phyloP scores from a whole-genome alignment of 2,113 vertebrate genomes.

The Antechinus stuartii region DNA sequence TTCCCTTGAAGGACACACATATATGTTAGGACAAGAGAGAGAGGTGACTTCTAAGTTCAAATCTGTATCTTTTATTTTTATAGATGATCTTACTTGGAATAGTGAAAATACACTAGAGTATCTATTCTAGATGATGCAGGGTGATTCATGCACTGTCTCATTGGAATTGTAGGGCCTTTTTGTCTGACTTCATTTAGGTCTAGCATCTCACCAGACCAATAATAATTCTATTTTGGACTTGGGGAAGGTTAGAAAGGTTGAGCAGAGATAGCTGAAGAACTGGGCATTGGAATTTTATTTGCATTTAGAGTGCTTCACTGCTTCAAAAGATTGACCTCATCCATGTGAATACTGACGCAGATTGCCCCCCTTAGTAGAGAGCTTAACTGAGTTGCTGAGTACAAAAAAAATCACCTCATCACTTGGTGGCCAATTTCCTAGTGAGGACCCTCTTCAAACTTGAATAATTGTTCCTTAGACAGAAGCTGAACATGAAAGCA shows the following conservation, averaged over 20 bases:
- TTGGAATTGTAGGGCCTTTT: constrained; percentile 19
- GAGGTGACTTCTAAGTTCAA: neutral
- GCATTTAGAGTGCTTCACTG: constrained; percentile 24
- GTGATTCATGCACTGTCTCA: constrained; percentile 7
- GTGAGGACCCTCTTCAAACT: neutral
- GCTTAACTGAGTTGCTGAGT: neutral
- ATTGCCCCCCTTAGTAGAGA: neutral
- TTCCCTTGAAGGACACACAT: neutral
- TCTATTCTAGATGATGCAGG: neutral
- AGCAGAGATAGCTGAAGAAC: constrained; percentile 29
- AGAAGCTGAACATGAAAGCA: neutral
- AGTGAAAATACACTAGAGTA: constrained; percentile 13
- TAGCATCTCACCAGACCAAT: constrained; percentile 5
- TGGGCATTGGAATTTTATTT: constrained; percentile 13
- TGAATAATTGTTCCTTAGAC: neutral
- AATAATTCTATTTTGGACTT: constrained; percentile 50
- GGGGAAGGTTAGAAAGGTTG: constrained; percentile 38
- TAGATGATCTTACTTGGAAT: constrained; percentile 23
- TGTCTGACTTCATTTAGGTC: constrained; percentile 11
- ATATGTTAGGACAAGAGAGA: neutral
- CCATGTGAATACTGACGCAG: neutral
- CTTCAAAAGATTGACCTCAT: neutral
- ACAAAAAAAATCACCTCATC: neutral
- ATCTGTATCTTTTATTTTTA: constrained; percentile 35
- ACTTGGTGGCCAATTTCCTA: neutral